Base-by-base conservation (phyloP, 2,797 vertebrate species). In the Acestrorhynchus altus region DNA sequence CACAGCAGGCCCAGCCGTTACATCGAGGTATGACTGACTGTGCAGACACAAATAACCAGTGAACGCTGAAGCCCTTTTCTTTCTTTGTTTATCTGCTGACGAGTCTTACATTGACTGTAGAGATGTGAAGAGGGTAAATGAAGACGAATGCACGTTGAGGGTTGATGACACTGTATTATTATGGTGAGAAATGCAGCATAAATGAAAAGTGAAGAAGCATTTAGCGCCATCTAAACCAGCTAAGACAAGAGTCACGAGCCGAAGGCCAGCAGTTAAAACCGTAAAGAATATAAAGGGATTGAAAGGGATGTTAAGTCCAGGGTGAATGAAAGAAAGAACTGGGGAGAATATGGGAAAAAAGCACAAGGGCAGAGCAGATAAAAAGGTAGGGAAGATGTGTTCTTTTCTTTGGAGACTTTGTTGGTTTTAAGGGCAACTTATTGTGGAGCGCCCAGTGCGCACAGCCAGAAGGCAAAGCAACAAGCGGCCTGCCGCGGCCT, bases 391-490 rank as follows among this genome's bases (percentile, higher is more conserved):
- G 72, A 72, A 15, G 56, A 71, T 35, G 66, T 68, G 15, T 46
- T 54, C 72, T 66, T 83, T 82, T 78, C 77, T 74, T 76, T 78
- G 16, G 86, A 90, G 91, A 91, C 91, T 93, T 90, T 91, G 86
- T 84, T 88, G 91, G 89, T 92, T 93, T 92, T 90, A 92, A 94
- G 92, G 88, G 88, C 89, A 72, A 80, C 68, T n/a, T 77, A 80
- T 84, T 87, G 83, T 85, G 63, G 68, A 65, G 72, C 18, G 2
- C 66, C 54, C 74, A 67, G 74, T 47, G 18, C 44, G 22, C 68
- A 35, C 74, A 85, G 92, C 92, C 92, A 94, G 92, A 91, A 92
- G 93, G 91, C 92, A 31, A 87, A 90, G 92, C 91, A 93, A 93
- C 93, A 92, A 93, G 92, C 91, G 88, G 86, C 85, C 86, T 86